Base-by-base conservation (phyloP, 2,797 vertebrate genomes). In the Sebastes hopkinsi region DNA sequence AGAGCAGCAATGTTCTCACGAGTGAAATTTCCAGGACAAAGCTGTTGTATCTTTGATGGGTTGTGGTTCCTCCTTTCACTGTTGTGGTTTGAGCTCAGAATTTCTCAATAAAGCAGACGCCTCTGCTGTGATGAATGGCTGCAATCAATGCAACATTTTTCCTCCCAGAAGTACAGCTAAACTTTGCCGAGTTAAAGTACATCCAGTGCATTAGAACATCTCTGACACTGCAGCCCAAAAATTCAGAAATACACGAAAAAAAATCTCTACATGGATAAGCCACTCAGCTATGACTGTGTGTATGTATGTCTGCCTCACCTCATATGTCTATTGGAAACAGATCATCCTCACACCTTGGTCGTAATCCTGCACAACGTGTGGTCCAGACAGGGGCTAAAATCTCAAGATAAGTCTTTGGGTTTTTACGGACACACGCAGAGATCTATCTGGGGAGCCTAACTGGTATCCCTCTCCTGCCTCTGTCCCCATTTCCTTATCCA, bases 11-110 rank as follows among this genome's bases (percentile, higher is more conserved):
- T 77, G 81, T 81, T 88, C 85, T 88, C 72, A 62, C 58, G 52
- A 79, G 75, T 81, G 64, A 76, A 80, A 64, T 29, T 79, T 81
- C 77, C 60, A 72, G 80, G 72, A 85, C 74, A 80, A 76, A 89
- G 82, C 76, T 80, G 67, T 80, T 86, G 81, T 87, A 67, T 84
- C 75, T 87, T 88, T 90, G 80, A 91, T 89, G 77, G 83, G 70
- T 42, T 78, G 59, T 29, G 66, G 59, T 29, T 77, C 60, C 52
- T 79, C 65, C 50, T 55, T 67, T 78, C 32, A 23, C 61, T 75
- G 27, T 68, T 81, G 59, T 81, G 67, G 77, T 65, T 75, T 30
- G 14, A 71, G 54, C 79, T 83, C 27, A 61, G 38, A 80, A 50
- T 81, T 69, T 83, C 56, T 82, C 54, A 70, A 75, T 73, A 75